Evolutionary conservation across 2,797 vertebrate genomes (phyloP).

Genomic region (Mionectes olivaceus): DNA sequence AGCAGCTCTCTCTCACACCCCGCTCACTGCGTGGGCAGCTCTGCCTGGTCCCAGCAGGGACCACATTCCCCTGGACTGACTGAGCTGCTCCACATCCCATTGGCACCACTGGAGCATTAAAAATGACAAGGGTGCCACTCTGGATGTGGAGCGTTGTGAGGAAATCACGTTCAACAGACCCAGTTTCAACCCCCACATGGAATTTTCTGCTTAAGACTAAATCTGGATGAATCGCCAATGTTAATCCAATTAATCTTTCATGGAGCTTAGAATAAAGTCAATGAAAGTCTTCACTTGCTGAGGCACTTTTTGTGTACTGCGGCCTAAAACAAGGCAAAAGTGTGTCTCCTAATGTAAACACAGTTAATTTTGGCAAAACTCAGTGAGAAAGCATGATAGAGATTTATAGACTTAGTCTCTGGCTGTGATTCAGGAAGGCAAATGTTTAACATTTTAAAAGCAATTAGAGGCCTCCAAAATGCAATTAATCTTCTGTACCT

Average conservation of each 20-base stretch:
- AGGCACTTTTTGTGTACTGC: background rate
- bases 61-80: background rate
- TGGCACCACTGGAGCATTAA: rapidly evolving
- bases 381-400: conserved; percentile 4
- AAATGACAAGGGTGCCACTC: background rate
- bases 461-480: conserved; percentile 43
- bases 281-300: background rate
- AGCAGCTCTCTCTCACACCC: rapidly evolving
- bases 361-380: conserved; percentile 40
- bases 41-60: rapidly evolving
- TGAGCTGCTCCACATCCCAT: background rate
- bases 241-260: conserved; percentile 10
- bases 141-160: background rate
- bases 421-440: conserved; percentile 51
- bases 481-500: conserved; percentile 48
- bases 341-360: background rate
- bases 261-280: background rate
- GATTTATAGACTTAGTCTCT: conserved; percentile 57
- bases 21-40: rapidly evolving
- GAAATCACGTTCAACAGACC: background rate
- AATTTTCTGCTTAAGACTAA: background rate
- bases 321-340: background rate
- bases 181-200: rapidly evolving
- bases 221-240: background rate
- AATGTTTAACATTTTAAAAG: conserved; percentile 56